A percentile compares a stretch with the other conserved stretches of the same genome.
Evolutionary conservation across 2,113 vertebrate species (phyloP).

Genomic region (Microcebus ravelobensis): DNA sequence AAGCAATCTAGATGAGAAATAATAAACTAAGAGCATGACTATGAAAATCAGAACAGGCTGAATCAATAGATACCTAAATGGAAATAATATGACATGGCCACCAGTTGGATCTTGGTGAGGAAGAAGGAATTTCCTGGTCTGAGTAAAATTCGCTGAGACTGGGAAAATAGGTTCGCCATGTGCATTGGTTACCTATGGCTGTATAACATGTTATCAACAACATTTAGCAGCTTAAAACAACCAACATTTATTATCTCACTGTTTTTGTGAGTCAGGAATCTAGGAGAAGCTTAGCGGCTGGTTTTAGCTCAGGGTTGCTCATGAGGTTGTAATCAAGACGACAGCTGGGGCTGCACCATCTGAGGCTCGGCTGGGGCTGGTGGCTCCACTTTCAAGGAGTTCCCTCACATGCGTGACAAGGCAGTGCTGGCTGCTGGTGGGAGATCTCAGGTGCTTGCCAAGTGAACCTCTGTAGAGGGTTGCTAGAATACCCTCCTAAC

Average conservation of each 20-base stretch:
- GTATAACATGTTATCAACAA: not conserved
- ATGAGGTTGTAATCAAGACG: not conserved
- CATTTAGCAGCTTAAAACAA: not conserved
- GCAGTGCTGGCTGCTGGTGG: not conserved
- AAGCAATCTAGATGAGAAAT: not conserved
- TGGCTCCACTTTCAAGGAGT: not conserved
- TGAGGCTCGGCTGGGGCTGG: not conserved
- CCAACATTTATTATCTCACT: not conserved
- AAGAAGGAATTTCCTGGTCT: not conserved
- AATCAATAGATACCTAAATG: not conserved
- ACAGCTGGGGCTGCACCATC: not conserved
- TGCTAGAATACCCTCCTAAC: not conserved
- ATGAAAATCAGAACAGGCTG: not conserved
- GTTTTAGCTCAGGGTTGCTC: not conserved
- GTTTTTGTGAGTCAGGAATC: not conserved
- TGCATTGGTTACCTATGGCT: not conserved
- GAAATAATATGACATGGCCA: not conserved
- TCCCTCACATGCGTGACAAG: not conserved
- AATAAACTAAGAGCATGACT: not conserved
- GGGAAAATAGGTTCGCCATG: not conserved
- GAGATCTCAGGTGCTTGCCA: not conserved
- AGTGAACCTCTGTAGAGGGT: not conserved
- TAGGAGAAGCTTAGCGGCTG: not conserved
- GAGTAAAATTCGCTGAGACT: not conserved
- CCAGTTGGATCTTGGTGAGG: not conserved